A percentile compares a stretch with the other conserved stretches of the same genome.
Conservation (phyloP, 2,888 invertebrate genomes). For the Argyresthia albistria region DNA sequence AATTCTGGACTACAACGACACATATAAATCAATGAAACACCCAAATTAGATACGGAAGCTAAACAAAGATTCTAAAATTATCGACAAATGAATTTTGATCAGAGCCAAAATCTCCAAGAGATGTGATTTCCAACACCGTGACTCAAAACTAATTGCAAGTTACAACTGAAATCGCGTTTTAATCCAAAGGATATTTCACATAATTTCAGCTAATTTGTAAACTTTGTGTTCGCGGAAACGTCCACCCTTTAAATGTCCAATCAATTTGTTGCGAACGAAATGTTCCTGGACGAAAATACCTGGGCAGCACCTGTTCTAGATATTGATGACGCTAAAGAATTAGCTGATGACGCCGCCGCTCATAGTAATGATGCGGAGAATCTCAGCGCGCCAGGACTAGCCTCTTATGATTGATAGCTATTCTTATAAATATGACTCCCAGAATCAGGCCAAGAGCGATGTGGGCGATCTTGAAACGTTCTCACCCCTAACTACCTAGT, state of each 20-base stretch:
- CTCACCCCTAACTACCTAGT: conserved; percentile 37
- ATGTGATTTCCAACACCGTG: too few relatives aligned
- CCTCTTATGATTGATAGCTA: conserved; percentile 51
- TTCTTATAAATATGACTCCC: conserved; percentile 47
- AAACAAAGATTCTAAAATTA: conserved; percentile 47
- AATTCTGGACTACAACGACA: conserved; percentile 25
- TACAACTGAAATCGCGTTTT: too few relatives aligned
- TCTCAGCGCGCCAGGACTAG: conserved; percentile 24
- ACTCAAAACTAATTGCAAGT: too few relatives aligned
- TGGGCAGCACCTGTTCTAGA: conserved; percentile 24
- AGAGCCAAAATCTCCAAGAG: conserved; percentile 24
- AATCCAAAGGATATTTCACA: too few relatives aligned
- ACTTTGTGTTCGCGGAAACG: conserved; percentile 1
- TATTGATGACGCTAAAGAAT: conserved; percentile 7
- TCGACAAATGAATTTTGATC: conserved; percentile 24
- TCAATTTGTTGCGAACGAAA: background rate
- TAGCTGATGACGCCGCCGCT: conserved; percentile 21
- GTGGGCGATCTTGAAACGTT: conserved; percentile 44
- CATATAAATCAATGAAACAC: conserved; percentile 25
- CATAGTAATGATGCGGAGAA: conserved; percentile 29
- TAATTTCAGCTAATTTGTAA: background rate
- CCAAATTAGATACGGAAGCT: conserved; percentile 34
- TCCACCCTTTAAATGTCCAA: background rate
- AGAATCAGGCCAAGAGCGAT: conserved; percentile 54
- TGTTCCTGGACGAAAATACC: background rate